Evolutionary conservation across 2,888 invertebrate species (phyloP).

Genomic region (Ctenicera cuprea): DNA sequence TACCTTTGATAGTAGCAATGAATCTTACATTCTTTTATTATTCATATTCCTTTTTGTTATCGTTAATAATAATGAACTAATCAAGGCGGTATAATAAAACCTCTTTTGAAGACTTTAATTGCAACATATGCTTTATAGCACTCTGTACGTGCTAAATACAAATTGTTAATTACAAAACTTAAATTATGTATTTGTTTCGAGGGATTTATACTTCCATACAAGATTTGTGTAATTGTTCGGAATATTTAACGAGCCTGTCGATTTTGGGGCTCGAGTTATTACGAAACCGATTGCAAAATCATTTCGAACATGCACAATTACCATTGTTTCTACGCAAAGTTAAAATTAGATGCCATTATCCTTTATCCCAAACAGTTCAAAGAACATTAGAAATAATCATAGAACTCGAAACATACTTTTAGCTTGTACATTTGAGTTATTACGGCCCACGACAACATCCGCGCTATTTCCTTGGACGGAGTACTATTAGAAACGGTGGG

Average conservation of each 20-base stretch:
- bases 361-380: conserved; percentile 22
- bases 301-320: neutral
- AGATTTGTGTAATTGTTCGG: conserved; percentile 11
- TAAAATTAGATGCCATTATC: conserved; percentile 13
- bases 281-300: neutral
- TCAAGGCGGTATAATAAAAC: conserved; percentile 45
- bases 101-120: conserved; percentile 34
- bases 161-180: conserved; percentile 27
- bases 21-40: conserved; percentile 13
- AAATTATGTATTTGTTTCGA: neutral
- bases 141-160: conserved; percentile 20
- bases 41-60: conserved; percentile 34
- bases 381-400: conserved; percentile 30
- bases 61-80: conserved; percentile 49
- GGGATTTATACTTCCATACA: neutral
- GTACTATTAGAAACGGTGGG: conserved; percentile 39
- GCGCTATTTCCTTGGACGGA: conserved; percentile 45
- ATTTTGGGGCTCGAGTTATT: neutral
- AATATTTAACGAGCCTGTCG: neutral
- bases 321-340: neutral
- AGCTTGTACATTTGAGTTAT: conserved; percentile 36
- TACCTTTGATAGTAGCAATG: conserved; percentile 30
- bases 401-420: conserved; percentile 24
- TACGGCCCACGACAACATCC: conserved; percentile 41
- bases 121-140: conserved; percentile 42